Conservation (phyloP, 1,140 invertebrate species). For the Trypoxylus dichotomus region DNA sequence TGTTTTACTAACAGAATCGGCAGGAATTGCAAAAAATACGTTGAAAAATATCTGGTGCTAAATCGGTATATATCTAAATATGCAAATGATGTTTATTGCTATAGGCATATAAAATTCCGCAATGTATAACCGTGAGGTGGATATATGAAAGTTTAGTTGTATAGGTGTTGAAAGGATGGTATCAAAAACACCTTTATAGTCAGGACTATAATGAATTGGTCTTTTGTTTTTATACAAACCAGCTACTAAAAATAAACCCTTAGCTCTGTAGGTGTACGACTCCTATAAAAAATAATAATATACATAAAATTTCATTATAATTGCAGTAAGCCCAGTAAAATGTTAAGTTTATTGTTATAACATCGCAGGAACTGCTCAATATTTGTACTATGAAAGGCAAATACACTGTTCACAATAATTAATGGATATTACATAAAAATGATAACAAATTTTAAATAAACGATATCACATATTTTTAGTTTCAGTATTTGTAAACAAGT, state of each 20-base stretch:
- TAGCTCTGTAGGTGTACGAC: neutral
- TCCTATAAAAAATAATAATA: neutral
- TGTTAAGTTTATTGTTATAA: neutral
- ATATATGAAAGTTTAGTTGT: neutral
- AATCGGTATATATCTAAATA: neutral
- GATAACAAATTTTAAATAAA: neutral
- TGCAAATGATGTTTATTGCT: neutral
- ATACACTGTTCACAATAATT: neutral
- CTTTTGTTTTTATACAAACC: neutral
- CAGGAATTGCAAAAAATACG: neutral
- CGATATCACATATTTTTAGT: too few relatives aligned
- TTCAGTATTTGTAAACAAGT: too few relatives aligned
- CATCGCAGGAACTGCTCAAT: neutral
- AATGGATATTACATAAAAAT: too few relatives aligned
- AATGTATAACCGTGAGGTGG: neutral
- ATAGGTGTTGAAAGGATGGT: neutral
- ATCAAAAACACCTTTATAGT: neutral
- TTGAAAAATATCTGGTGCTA: neutral
- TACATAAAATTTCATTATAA: neutral
- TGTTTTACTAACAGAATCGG: neutral
- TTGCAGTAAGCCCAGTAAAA: neutral
- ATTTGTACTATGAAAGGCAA: neutral
- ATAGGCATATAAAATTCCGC: neutral
- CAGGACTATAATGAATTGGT: neutral
- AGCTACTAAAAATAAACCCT: neutral